A percentile compares a stretch with the other conserved stretches of the same genome.
phyloP scores from a whole-genome alignment of 2,113 vertebrate species.

The Orthonyx spaldingii region DNA sequence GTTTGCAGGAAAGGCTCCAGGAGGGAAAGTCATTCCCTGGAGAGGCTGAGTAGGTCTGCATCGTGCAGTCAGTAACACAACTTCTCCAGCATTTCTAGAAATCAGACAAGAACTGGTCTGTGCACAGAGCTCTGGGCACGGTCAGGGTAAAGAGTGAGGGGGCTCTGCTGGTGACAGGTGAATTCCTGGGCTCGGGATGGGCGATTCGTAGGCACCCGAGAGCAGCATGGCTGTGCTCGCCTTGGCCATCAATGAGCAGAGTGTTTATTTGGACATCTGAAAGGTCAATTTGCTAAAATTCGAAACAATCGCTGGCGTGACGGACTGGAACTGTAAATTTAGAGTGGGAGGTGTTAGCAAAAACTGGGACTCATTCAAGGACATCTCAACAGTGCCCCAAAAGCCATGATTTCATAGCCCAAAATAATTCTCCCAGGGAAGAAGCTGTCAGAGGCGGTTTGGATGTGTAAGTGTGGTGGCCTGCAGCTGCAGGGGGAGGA shows the following conservation, averaged over 20 bases:
- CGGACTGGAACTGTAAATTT: neutral
- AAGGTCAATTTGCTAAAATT: constrained; percentile 11
- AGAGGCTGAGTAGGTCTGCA: neutral
- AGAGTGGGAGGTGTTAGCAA: constrained; percentile 44
- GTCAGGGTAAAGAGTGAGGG: neutral
- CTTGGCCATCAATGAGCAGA: neutral
- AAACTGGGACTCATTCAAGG: constrained; percentile 30
- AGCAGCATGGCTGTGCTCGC: neutral
- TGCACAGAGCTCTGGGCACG: neutral
- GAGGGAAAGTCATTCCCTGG: neutral
- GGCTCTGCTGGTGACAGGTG: neutral
- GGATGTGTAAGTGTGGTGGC: neutral
- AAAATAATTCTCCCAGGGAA: constrained; percentile 31
- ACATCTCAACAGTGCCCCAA: constrained; percentile 45
- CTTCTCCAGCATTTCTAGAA: neutral
- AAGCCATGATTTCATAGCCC: constrained; percentile 31
- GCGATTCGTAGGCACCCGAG: neutral
- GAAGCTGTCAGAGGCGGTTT: constrained; percentile 27
- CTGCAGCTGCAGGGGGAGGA: neutral
- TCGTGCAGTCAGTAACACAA: neutral
- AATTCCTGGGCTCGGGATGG: neutral
- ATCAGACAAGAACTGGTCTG: neutral
- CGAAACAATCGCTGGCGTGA: neutral
- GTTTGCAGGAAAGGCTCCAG: neutral
- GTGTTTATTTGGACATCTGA: constrained; percentile 30